Conservation (phyloP, 2,797 vertebrate species). For the Platyrinchus mystaceus region DNA sequence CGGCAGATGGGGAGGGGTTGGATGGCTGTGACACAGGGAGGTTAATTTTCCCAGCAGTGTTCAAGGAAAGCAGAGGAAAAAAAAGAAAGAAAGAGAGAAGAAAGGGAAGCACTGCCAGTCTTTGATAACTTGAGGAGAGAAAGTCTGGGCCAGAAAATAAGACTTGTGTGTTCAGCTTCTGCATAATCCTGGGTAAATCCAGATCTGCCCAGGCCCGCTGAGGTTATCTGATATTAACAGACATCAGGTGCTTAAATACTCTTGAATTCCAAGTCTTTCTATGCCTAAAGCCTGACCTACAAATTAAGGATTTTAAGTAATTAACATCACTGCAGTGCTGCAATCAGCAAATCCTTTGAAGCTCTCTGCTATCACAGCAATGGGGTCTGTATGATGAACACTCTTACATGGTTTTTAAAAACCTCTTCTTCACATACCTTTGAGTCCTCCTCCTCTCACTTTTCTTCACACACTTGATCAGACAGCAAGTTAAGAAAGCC, state of each 20-base stretch:
- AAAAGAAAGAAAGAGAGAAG: neutral
- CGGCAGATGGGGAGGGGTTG: neutral
- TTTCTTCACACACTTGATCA: slow-evolving; percentile 83
- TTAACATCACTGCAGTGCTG: neutral
- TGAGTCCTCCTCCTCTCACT: slow-evolving; percentile 74
- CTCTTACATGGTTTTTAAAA: neutral
- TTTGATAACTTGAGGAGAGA: neutral
- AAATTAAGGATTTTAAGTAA: neutral
- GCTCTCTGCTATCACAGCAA: neutral
- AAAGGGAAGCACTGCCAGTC: neutral
- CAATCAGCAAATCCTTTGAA: neutral
- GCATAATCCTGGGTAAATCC: neutral
- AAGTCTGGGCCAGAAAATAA: neutral
- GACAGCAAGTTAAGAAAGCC: slow-evolving; percentile 91
- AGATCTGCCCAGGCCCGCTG: neutral
- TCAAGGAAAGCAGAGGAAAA: neutral
- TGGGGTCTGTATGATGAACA: neutral
- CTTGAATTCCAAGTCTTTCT: neutral
- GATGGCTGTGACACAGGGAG: neutral
- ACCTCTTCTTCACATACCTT: slow-evolving; percentile 65
- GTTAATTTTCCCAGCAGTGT: neutral
- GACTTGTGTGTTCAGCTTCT: neutral
- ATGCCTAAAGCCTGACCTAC: neutral
- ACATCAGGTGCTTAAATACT: neutral
- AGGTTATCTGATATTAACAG: neutral